phyloP scores from a whole-genome alignment of 2,113 vertebrate species.

The Antechinus stuartii region DNA sequence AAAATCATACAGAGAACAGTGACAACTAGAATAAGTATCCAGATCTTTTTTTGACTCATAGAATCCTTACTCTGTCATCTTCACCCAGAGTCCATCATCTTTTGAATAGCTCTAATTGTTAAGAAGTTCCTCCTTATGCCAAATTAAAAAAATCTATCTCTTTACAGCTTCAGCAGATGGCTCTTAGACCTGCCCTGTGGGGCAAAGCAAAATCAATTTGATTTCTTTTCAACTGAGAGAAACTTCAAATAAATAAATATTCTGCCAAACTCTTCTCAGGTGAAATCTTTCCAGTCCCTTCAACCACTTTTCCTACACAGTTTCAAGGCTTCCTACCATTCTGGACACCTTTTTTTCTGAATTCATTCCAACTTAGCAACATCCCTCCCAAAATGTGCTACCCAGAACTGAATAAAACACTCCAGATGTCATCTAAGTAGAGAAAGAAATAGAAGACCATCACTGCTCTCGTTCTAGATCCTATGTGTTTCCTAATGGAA shows the following conservation, averaged over 20 bases:
- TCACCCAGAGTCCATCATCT: not conserved
- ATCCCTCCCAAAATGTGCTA: not conserved
- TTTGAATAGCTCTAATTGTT: not conserved
- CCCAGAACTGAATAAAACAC: not conserved
- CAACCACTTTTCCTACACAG: not conserved
- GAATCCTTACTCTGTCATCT: accelerated
- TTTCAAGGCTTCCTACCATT: not conserved
- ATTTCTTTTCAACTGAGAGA: not conserved
- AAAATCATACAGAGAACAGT: not conserved
- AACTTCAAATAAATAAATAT: not conserved
- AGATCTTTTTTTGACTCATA: not conserved
- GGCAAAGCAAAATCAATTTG: not conserved
- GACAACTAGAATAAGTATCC: not conserved
- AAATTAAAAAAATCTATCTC: not conserved
- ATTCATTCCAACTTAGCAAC: not conserved
- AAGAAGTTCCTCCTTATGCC: not conserved
- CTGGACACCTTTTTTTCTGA: not conserved
- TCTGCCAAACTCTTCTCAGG: not conserved
- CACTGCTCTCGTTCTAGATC: not conserved
- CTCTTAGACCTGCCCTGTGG: not conserved
- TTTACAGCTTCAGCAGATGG: too few relatives aligned
- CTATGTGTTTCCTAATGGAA: not conserved
- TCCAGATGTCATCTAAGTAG: not conserved
- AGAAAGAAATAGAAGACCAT: not conserved
- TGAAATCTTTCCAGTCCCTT: not conserved